Conservation (phyloP, 2,888 invertebrate genomes). For the Lithophane ornitopus region DNA sequence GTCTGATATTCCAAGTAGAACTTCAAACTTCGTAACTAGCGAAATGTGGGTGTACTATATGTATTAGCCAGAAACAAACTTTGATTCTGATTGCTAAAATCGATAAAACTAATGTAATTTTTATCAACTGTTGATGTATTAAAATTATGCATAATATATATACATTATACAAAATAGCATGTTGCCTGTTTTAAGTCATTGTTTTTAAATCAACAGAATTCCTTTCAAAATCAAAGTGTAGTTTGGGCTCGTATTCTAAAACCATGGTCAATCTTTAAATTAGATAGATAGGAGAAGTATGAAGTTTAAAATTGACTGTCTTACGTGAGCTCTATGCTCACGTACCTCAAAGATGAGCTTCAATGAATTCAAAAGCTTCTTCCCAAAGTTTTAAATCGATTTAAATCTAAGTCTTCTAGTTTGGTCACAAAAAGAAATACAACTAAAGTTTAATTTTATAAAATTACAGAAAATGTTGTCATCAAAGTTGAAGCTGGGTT, state of each 20-base stretch:
- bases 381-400: not conserved
- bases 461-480: conserved; percentile 44
- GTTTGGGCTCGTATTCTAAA: not conserved
- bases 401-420: not conserved
- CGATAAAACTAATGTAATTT: not conserved
- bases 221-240: not conserved
- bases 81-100: not conserved
- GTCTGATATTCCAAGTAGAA: not conserved
- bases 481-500: not conserved
- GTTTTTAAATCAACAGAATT: not conserved
- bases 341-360: not conserved
- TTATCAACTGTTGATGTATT: not conserved
- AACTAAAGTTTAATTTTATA: not conserved
- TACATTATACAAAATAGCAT: not conserved
- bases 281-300: not conserved
- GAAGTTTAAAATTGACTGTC: not conserved
- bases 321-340: too few relatives aligned
- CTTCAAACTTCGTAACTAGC: not conserved
- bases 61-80: too few relatives aligned
- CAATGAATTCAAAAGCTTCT: not conserved
- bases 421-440: not conserved
- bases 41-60: not conserved
- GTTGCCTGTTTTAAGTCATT: not conserved
- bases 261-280: not conserved
- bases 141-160: not conserved